These are phyloP conservation scores for Silurus lanzhouensis DNA, from an alignment of 2,797 vertebrate species.

Conservation along the genomic window DNA sequence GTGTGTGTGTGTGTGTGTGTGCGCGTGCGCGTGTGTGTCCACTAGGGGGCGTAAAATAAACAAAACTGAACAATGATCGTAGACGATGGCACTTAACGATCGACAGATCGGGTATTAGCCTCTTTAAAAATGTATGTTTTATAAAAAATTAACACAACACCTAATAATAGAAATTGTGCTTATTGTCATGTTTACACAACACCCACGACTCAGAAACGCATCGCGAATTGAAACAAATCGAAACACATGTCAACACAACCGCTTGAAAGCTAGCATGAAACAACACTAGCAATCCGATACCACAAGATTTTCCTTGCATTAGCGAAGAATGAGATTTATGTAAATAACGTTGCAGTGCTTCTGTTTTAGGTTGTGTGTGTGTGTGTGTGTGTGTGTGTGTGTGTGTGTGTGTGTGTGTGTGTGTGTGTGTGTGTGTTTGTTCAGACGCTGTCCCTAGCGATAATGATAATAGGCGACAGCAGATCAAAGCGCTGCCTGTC, in stretches of 20 bases:
- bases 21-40: not conserved
- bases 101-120: not conserved
- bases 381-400: conserved; percentile 11
- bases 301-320: no score
- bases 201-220: no score
- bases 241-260: not conserved
- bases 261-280: not conserved
- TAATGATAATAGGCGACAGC: conserved; percentile 80
- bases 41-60: conserved; percentile 7
- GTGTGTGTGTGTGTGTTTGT: conserved; percentile 69
- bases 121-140: no score
- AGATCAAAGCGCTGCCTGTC: conserved; percentile 81
- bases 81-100: not conserved
- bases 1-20: not conserved
- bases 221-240: no score
- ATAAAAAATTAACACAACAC: no score
- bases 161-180: no score
- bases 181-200: no score
- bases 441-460: conserved; percentile 75
- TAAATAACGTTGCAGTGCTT: not conserved
- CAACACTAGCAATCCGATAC: accelerated
- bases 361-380: not conserved
- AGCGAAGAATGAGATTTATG: not conserved
- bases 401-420: conserved; percentile 31
- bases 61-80: not conserved